These are phyloP conservation scores for Drosophila sproati DNA, from an alignment of 1,140 invertebrate genomes.

Conservation along the genomic window DNA sequence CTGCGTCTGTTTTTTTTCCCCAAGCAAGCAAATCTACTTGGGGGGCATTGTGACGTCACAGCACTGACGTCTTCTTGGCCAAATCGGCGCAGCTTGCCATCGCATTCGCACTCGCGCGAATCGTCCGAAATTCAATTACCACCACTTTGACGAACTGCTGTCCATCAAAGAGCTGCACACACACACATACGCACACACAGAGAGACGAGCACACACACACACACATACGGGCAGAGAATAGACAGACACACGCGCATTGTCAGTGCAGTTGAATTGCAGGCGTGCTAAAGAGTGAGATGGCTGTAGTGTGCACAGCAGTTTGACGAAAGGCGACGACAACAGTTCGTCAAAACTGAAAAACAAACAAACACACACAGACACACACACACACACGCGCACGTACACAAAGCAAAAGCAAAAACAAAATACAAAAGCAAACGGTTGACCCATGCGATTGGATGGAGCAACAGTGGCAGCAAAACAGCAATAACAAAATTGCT, in stretches of 20 bases:
- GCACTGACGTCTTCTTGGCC: constrained; percentile 55
- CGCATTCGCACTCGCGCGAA: constrained; percentile 52
- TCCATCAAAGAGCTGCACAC: constrained; percentile 62
- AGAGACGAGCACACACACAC: constrained; percentile 1
- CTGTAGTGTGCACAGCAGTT: constrained; percentile 49
- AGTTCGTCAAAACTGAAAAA: constrained; percentile 71
- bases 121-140: constrained; percentile 72
- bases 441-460: constrained; percentile 66
- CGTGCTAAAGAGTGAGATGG: constrained; percentile 59
- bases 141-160: constrained; percentile 83
- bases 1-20: constrained; percentile 3
- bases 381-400: constrained; percentile 30
- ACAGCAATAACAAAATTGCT: constrained; percentile 32
- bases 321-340: constrained; percentile 80
- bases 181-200: constrained; percentile 20
- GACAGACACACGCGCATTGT: neutral
- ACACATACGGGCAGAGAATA: neutral
- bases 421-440: constrained; percentile 49
- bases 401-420: constrained; percentile 34
- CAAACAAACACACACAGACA: constrained; percentile 33
- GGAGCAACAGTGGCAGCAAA: constrained; percentile 37
- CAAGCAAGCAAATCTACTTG: neutral
- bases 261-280: constrained; percentile 21
- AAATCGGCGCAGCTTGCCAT: constrained; percentile 49
- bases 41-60: constrained; percentile 57